A percentile compares a stretch with the other conserved stretches of the same genome.
These are phyloP conservation scores for Adrianichthys oophorus DNA, from an alignment of 2,797 vertebrate genomes.

Conservation along the genomic window DNA sequence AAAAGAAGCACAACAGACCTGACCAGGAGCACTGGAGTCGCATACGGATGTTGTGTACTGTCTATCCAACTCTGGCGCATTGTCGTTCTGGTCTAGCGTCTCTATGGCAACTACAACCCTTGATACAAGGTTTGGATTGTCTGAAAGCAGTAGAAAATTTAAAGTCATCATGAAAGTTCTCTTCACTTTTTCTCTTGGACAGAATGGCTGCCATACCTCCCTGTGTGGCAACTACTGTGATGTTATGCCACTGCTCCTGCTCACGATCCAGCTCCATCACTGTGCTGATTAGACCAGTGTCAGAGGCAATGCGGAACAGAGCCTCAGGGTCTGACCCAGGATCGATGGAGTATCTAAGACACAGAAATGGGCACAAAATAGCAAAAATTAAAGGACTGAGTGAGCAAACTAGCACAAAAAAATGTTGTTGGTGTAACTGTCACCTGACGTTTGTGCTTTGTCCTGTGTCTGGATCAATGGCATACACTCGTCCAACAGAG, in stretches of 20 bases:
- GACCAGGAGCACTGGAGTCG: slow-evolving; percentile 84
- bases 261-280: slow-evolving; percentile 86
- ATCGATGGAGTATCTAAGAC: slow-evolving; percentile 86
- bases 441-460: slow-evolving; percentile 85
- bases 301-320: slow-evolving; percentile 85
- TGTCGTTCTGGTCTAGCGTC: slow-evolving; percentile 91
- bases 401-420: background rate
- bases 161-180: slow-evolving; percentile 35
- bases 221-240: slow-evolving; percentile 88
- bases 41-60: slow-evolving; percentile 86
- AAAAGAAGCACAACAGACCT: slow-evolving; percentile 71
- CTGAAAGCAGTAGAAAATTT: slow-evolving; percentile 64
- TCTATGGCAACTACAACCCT: slow-evolving; percentile 86
- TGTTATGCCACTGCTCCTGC: slow-evolving; percentile 85
- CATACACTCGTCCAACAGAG: slow-evolving; percentile 81
- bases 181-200: slow-evolving; percentile 17
- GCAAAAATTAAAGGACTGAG: slow-evolving; percentile 1
- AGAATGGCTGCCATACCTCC: slow-evolving; percentile 73
- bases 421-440: slow-evolving; percentile 2
- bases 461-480: slow-evolving; percentile 84
- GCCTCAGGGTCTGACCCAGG: slow-evolving; percentile 85
- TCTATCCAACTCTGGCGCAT: slow-evolving; percentile 86
- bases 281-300: slow-evolving; percentile 84
- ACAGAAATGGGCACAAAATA: slow-evolving; percentile 9
- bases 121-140: slow-evolving; percentile 86